Evolutionary conservation across 2,113 vertebrate species (phyloP).

Genomic region (Manacus vitellinus): DNA sequence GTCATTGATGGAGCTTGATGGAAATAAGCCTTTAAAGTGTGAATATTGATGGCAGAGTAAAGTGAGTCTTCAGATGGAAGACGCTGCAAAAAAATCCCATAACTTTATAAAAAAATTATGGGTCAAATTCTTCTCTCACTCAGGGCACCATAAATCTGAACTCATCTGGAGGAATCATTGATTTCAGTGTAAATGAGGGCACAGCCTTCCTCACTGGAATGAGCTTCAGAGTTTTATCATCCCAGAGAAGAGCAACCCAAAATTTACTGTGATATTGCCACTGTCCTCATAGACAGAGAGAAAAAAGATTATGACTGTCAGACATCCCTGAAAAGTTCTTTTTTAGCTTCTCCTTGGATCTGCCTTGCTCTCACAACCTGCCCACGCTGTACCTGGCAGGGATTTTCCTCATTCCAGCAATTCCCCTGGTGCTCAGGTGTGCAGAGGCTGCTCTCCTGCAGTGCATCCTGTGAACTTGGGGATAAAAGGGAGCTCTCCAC

Average conservation of each 20-base stretch:
- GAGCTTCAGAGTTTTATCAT: background rate
- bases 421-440: background rate
- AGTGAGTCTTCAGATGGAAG: background rate
- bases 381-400: fast-evolving
- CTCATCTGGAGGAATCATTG: background rate
- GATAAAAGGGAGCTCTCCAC: background rate
- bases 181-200: background rate
- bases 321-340: background rate
- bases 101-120: background rate
- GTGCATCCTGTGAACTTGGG: fast-evolving
- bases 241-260: background rate
- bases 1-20: background rate
- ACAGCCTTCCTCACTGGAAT: background rate
- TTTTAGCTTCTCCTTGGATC: background rate
- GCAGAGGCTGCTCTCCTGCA: background rate
- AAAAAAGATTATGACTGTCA: background rate
- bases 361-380: background rate
- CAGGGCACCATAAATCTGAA: background rate
- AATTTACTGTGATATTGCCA: background rate
- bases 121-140: background rate
- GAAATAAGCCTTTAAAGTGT: constrained; percentile 28
- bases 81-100: background rate
- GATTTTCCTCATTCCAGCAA: background rate
- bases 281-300: background rate
- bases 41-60: constrained; percentile 17